Evolutionary conservation across 2,113 vertebrate species (phyloP), one percentile per base, ranked within the genome.

Genomic region (Syngnathus floridae): DNA sequence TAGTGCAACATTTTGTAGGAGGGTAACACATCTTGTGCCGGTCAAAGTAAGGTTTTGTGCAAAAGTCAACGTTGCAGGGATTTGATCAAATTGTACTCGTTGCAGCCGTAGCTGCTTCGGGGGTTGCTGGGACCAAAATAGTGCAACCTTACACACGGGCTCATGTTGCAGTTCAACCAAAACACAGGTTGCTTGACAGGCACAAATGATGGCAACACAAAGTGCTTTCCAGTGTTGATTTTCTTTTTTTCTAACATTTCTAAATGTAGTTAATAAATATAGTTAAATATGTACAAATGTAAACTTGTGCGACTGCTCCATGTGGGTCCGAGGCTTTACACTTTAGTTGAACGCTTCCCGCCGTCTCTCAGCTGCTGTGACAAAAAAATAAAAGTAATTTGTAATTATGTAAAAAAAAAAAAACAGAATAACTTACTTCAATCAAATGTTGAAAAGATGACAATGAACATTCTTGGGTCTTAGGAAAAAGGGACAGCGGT

Each of bases 301-400:
- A 91, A 93, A 68, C 64, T 17, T 40, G 5, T 64, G 36, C 56
- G 67, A 9, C 66, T 46, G 48, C 38, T 54, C 54, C 52, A 11
- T 22, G 40, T 19, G 21, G 76, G 54, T 65, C 62, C 5, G 46
- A 40, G 0, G 59, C 61, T 48, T 84, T 73, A 84, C 55, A 81
- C 84, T 6, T 82, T 48, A 22, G 84, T 82, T 0, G 79, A 71
- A 35, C 84, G 80, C 19, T 91, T 93, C 77, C 91, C 90, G 64
- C 84, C 88, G 62, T 94, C 91, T 83, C 79, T 88, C 80, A 88
- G 88, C 93, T 94, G 88, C 41, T 83, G 55, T 65, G 19, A 86
- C 70, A 83, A 19, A 73, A 36, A 12, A 19, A 16, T 31, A n/a
- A 4, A 19, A 8, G 1, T 21, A 2, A 19, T 52, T 52, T 49